These are phyloP conservation scores for Drosophila trapezifrons DNA, from an alignment of 1,140 invertebrate genomes.

Conservation along the genomic window DNA sequence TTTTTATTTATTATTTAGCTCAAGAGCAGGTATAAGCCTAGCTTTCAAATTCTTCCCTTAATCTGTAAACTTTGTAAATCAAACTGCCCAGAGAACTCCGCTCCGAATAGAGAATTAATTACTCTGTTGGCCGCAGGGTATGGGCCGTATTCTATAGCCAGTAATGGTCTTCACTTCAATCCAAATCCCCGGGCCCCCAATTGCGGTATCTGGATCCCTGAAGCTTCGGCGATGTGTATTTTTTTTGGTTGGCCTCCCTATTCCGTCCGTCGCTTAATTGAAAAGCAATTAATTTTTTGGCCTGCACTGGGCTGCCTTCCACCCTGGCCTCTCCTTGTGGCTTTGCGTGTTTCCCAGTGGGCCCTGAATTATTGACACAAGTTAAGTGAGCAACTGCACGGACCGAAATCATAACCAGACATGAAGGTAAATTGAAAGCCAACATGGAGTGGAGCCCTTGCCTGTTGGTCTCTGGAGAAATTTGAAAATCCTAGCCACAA, in stretches of 20 bases:
- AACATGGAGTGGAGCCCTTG: constrained; percentile 33
- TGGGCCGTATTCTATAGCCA: constrained; percentile 8
- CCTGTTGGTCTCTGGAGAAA: constrained; percentile 66
- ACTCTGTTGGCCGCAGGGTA: constrained; percentile 28
- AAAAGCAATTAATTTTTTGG: constrained; percentile 78
- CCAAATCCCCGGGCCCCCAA: constrained; percentile 34
- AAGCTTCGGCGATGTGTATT: constrained; percentile 7
- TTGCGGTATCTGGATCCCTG: constrained; percentile 21
- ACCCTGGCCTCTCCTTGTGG: background rate
- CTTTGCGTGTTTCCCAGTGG: constrained; percentile 14
- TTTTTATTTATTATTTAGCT: too few relatives aligned
- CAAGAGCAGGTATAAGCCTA: too few relatives aligned
- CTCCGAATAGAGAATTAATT: constrained; percentile 46
- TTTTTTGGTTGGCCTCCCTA: constrained; percentile 20
- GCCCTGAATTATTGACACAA: constrained; percentile 57
- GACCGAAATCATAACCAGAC: constrained; percentile 44
- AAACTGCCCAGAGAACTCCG: constrained; percentile 7
- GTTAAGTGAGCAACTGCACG: constrained; percentile 45
- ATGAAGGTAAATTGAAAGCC: constrained; percentile 60
- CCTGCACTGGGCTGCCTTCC: constrained; percentile 30
- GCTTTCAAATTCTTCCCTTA: background rate
- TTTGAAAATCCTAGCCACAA: constrained; percentile 62
- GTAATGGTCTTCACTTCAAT: constrained; percentile 20
- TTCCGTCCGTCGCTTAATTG: constrained; percentile 58
- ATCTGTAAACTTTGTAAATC: background rate